Evolutionary conservation across 2,888 invertebrate species (phyloP).

Genomic region (Timema cristinae): DNA sequence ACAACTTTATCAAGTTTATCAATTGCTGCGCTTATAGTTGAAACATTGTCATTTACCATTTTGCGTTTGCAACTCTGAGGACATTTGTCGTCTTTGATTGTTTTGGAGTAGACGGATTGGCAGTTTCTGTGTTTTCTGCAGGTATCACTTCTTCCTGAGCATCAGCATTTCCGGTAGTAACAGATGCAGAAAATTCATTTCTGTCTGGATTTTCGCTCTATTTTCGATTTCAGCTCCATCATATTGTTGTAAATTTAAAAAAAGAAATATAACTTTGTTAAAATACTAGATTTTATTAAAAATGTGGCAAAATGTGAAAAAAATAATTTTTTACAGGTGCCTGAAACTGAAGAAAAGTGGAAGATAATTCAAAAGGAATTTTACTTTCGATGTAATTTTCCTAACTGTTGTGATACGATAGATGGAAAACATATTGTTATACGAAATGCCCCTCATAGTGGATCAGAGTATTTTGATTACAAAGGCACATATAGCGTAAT

Average conservation of each 20-base stretch:
- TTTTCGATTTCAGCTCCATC: conserved; percentile 9
- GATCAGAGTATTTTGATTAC: conserved; percentile 33
- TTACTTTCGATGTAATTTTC: neutral
- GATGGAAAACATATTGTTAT: neutral
- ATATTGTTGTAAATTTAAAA: neutral
- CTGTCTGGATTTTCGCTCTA: neutral
- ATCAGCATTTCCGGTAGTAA: neutral
- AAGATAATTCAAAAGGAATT: neutral
- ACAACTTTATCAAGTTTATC: neutral
- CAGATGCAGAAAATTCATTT: neutral
- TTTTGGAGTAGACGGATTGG: conserved; percentile 2
- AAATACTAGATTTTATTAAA: neutral
- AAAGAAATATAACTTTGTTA: neutral
- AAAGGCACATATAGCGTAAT: conserved; percentile 31
- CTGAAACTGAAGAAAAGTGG: conserved; percentile 22
- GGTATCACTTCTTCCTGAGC: neutral
- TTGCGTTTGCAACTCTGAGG: neutral
- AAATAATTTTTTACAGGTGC: conserved; percentile 23
- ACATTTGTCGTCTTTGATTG: neutral
- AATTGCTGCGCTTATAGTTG: conserved; percentile 5
- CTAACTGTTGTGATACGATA: neutral
- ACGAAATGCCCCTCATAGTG: conserved; percentile 21
- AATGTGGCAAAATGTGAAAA: neutral
- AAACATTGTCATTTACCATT: neutral
- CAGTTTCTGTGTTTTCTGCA: neutral